Conservation (phyloP, 2,888 invertebrate species). For the Lithophane semibrunnea region DNA sequence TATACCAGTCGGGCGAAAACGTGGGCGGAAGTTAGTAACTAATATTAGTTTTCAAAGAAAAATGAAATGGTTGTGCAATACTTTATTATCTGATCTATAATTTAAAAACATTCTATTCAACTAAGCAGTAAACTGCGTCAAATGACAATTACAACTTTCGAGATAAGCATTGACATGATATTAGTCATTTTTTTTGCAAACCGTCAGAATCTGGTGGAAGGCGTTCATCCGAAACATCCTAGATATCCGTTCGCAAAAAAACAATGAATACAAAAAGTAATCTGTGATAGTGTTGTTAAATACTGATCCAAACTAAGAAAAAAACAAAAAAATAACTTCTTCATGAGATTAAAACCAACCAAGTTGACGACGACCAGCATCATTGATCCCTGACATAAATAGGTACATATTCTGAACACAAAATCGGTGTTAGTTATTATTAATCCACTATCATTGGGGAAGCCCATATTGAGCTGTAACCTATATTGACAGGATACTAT, state of each 20-base stretch:
- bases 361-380: not conserved
- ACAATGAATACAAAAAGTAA: slow-evolving; percentile 23
- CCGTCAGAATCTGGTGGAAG: slow-evolving; percentile 22
- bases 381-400: not conserved
- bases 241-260: slow-evolving; percentile 34
- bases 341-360: slow-evolving; percentile 11
- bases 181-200: slow-evolving; percentile 40
- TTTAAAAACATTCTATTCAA: slow-evolving; percentile 18
- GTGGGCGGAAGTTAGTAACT: too few relatives aligned
- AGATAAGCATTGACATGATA: slow-evolving; percentile 43
- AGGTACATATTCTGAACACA: not conserved
- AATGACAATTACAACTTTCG: slow-evolving; percentile 34
- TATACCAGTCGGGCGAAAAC: too few relatives aligned
- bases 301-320: slow-evolving; percentile 6
- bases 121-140: slow-evolving; percentile 20
- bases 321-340: not conserved
- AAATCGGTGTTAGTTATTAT: not conserved
- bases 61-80: slow-evolving; percentile 23
- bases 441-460: slow-evolving; percentile 34
- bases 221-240: slow-evolving; percentile 57
- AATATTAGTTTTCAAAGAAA: not conserved
- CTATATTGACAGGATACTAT: slow-evolving; percentile 14
- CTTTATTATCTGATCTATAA: not conserved
- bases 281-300: slow-evolving; percentile 9
- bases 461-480: slow-evolving; percentile 9